Evolutionary conservation across 2,113 vertebrate species (phyloP), one percentile per base, ranked within the genome.

Genomic region (Neofelis nebulosa): DNA sequence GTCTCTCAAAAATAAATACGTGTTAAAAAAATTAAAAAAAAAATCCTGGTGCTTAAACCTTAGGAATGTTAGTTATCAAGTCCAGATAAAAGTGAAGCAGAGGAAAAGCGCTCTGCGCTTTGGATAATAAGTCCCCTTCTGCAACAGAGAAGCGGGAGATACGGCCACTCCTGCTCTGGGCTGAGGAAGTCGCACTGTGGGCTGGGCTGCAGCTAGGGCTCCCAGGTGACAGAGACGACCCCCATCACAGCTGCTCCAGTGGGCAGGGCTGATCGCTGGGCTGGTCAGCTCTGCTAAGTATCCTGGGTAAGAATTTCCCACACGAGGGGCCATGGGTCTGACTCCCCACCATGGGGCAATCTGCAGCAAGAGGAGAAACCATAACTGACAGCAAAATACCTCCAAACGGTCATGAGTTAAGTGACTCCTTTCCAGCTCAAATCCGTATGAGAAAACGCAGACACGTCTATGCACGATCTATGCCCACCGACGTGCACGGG

Each of bases 381-480:
- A 66, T 29, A 33, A 18, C 3, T 3, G 1, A 31, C 41, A 65
- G 45, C 41, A 52, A 52, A 61, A 88, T 48, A 50, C 48, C 57
- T 94, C 33, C 10, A 31, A 5, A 57, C 1, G 6, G 18, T 9
- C 3, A 4, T 2, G 45, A 15, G 48, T 45, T 38, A 8, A 81
- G 15, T 0, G 3, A 50, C 27, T 41, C 79, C 45, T 55, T 29
- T 65, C 27, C 25, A 41, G 55, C 48, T 36, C 48, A 16, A 18
- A n/a, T 29, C 33, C 15, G 0, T 16, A 48, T 36, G 45, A 81
- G 25, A 36, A 65, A 68, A 45, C 5, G 45, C 2, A 19, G 45
- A 29, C 29, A 11, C 1, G 0, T 50, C 12, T 4, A 68, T 8
- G 45, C 11, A 66, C 0, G 1, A 0, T 78, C 4, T 4, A 2